These are phyloP conservation scores for Amazonetta brasiliensis DNA, from an alignment of 2,797 vertebrate species.

Conservation along the genomic window DNA sequence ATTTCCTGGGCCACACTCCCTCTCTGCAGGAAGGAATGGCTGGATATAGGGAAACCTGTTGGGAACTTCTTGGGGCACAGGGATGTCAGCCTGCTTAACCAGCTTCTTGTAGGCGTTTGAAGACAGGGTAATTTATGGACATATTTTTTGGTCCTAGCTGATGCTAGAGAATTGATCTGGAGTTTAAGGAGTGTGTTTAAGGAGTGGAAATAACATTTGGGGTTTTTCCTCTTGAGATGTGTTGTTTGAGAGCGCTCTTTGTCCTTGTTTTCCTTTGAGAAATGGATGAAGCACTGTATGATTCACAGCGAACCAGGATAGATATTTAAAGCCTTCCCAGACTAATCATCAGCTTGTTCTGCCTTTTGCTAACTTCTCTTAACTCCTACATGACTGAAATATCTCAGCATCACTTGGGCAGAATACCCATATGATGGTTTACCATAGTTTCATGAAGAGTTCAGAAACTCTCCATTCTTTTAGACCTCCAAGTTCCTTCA, in stretches of 20 bases:
- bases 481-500: not conserved
- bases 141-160: not conserved
- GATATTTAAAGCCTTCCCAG: not conserved
- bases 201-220: not conserved
- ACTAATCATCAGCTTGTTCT: not conserved
- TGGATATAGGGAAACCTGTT: not conserved
- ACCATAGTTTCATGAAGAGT: not conserved
- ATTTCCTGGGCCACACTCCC: no score
- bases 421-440: not conserved
- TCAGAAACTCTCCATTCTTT: not conserved
- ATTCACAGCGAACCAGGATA: not conserved
- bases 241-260: not conserved
- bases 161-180: not conserved
- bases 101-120: not conserved
- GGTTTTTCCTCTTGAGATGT: not conserved
- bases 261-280: not conserved
- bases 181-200: not conserved
- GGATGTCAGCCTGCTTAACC: fast-evolving
- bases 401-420: not conserved
- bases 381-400: not conserved
- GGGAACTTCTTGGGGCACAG: no score
- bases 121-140: not conserved
- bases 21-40: not conserved
- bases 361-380: not conserved
- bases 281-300: not conserved